These are phyloP conservation scores for Ambastaia sidthimunki DNA, from an alignment of 2,797 vertebrate species.

Conservation along the genomic window DNA sequence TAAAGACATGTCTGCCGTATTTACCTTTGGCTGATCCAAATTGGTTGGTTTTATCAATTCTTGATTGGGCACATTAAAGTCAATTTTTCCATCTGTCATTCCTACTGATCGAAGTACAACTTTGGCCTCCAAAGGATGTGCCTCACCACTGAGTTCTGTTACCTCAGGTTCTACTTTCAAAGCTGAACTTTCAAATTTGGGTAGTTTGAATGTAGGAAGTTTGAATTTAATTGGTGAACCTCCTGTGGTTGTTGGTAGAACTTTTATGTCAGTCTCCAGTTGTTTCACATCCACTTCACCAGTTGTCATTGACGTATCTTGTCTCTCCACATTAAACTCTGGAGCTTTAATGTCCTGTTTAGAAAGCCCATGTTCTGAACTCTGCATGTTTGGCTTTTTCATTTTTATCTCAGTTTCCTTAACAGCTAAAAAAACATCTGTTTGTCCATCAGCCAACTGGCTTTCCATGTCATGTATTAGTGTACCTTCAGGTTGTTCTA, in stretches of 20 bases:
- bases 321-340: not conserved
- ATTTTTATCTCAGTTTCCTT: constrained; percentile 19
- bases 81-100: not conserved
- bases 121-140: constrained; percentile 19
- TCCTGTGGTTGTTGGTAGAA: constrained; percentile 23
- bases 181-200: constrained; percentile 60
- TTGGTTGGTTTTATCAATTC: not conserved
- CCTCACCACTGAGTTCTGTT: not conserved
- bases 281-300: constrained; percentile 28
- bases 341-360: constrained; percentile 32
- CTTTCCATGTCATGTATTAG: constrained; percentile 14
- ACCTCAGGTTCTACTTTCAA: constrained; percentile 37
- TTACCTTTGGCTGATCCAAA: constrained; percentile 2
- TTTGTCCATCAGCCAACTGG: not conserved
- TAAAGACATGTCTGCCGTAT: constrained; percentile 40
- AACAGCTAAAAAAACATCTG: constrained; percentile 40
- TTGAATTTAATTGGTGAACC: constrained; percentile 51
- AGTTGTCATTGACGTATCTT: constrained; percentile 14
- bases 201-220: constrained; percentile 51
- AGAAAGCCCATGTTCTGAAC: constrained; percentile 38
- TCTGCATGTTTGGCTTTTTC: constrained; percentile 35
- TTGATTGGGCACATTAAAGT: constrained; percentile 11
- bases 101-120: not conserved
- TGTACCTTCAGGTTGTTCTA: constrained; percentile 1
- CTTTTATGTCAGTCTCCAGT: constrained; percentile 8